A percentile compares a stretch with the other conserved stretches of the same genome.
phyloP scores from a whole-genome alignment of 2,888 invertebrate species.

The Stenoptilia bipunctidactyla region DNA sequence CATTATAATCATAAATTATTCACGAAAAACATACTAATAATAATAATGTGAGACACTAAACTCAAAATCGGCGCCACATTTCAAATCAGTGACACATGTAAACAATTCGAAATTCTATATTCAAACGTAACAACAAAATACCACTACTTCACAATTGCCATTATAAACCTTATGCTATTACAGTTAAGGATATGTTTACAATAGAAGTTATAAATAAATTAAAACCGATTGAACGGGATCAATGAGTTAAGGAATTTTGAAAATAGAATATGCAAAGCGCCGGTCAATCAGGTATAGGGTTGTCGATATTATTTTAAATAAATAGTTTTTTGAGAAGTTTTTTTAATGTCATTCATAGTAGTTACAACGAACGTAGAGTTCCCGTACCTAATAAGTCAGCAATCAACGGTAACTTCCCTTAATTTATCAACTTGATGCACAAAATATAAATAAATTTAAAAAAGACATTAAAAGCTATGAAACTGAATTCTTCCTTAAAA shows the following conservation, averaged over 20 bases:
- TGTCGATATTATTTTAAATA: slow-evolving; percentile 19
- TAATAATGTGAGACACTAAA: no score
- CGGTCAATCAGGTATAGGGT: slow-evolving; percentile 38
- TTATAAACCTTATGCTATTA: not conserved
- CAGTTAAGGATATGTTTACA: not conserved
- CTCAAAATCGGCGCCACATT: not conserved
- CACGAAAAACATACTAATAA: no score
- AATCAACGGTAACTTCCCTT: no score
- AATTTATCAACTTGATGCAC: no score
- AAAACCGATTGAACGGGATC: slow-evolving; percentile 38
- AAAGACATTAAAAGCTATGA: no score
- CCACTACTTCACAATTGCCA: not conserved
- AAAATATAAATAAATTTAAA: no score
- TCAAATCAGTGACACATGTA: not conserved
- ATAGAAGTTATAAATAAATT: slow-evolving; percentile 22
- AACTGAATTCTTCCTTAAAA: no score
- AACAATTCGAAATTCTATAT: not conserved
- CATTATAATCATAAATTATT: no score
- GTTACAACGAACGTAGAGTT: no score
- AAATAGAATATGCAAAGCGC: slow-evolving; percentile 51
- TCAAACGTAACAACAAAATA: not conserved
- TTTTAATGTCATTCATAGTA: no score
- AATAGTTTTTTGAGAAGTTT: no score
- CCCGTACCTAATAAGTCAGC: no score
- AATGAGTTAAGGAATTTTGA: slow-evolving; percentile 50